phyloP scores from a whole-genome alignment of 2,888 invertebrate genomes.

The Stenolophus ochropezus region DNA sequence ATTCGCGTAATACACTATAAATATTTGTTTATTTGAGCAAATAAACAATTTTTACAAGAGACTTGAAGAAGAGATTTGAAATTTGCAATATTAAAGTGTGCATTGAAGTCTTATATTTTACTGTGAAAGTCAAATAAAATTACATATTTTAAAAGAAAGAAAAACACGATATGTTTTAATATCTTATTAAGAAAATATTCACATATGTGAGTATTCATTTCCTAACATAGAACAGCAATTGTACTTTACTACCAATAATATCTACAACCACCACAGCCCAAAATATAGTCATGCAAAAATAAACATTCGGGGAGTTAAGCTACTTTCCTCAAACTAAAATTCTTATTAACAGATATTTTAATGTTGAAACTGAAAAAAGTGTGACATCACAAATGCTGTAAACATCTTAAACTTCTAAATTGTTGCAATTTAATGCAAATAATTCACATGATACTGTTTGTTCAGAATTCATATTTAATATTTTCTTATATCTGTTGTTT shows the following conservation, averaged over 20 bases:
- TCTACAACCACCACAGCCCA: neutral
- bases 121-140: neutral
- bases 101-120: neutral
- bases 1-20: neutral
- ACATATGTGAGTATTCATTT: neutral
- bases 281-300: conserved; percentile 3
- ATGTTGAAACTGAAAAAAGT: too few relatives aligned
- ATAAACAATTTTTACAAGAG: neutral
- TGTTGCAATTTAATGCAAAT: too few relatives aligned
- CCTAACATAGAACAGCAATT: neutral
- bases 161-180: neutral
- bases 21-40: neutral
- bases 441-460: too few relatives aligned
- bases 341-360: too few relatives aligned
- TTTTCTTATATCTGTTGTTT: too few relatives aligned
- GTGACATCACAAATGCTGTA: too few relatives aligned
- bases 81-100: neutral
- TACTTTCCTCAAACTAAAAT: too few relatives aligned
- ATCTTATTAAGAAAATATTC: neutral
- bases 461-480: too few relatives aligned
- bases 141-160: neutral
- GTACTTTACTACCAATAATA: neutral
- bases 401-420: too few relatives aligned
- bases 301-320: too few relatives aligned
- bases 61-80: neutral